These are phyloP conservation scores for Harlomillsia oculata DNA, from an alignment of 1,140 invertebrate species.

Conservation along the genomic window DNA sequence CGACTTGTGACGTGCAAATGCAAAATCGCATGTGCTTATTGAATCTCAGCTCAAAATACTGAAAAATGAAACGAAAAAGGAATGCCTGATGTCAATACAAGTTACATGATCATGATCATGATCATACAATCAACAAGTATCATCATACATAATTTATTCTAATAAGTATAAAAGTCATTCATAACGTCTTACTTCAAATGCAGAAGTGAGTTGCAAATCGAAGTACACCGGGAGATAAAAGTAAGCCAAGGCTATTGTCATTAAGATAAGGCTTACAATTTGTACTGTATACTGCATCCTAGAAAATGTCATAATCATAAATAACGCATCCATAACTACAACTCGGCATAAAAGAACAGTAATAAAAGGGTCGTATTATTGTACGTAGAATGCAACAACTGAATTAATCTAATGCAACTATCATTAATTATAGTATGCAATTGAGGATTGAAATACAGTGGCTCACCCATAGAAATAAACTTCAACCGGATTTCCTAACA, in stretches of 20 bases:
- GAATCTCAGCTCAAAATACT: too few relatives aligned
- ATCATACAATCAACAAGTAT: not conserved
- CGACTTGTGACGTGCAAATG: too few relatives aligned
- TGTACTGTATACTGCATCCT: conserved; percentile 60
- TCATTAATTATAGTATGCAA: too few relatives aligned
- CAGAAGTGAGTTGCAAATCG: conserved; percentile 65
- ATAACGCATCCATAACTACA: not conserved
- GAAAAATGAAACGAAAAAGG: not conserved
- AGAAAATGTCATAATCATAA: conserved; percentile 28
- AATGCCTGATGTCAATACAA: not conserved
- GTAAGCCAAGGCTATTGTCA: conserved; percentile 50
- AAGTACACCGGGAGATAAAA: conserved; percentile 64
- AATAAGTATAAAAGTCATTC: conserved; percentile 12
- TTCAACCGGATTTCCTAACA: conserved; percentile 35
- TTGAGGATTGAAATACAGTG: conserved; percentile 57
- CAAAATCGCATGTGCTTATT: too few relatives aligned
- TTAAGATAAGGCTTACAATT: conserved; percentile 50
- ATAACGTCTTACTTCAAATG: conserved; percentile 57
- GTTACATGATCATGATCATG: not conserved
- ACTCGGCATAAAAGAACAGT: conserved; percentile 38
- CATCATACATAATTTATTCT: not conserved
- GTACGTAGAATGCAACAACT: too few relatives aligned
- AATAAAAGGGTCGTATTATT: conserved; percentile 49
- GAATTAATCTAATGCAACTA: too few relatives aligned
- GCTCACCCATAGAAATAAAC: conserved; percentile 73